Base-by-base conservation (phyloP, 2,888 invertebrate genomes). In the Dione vanillae region DNA sequence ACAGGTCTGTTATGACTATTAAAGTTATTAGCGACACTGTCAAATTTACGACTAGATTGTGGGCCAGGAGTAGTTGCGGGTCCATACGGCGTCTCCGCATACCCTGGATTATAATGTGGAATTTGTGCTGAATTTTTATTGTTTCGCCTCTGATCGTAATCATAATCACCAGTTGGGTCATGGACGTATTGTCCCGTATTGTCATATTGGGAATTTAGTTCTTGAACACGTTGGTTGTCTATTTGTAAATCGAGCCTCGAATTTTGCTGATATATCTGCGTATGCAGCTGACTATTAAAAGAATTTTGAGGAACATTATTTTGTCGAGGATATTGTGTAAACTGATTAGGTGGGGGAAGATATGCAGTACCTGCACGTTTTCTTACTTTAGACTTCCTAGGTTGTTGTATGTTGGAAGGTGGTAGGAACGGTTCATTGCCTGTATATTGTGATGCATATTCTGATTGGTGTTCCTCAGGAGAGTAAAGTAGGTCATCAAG, bases 281-380 rank as follows among this genome's bases (percentile, higher is more conserved):
- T 82, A 75, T 92, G 89, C 43, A 92, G 72, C 56, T 85, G 88
- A 65, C 80, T 79, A 72, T 80, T 82, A 69, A 91, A 92, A 40
- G 92, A 91, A 69, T 91, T 92, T 74, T 85, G 88, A 72, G 89
- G 89, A 69, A 89, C 79, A 70, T 85, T 84, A 45, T 87, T 84
- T 64, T 83, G 90, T 72, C 78, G 79, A 11, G 87, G 88, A 77
- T 93, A 93, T 74, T 90, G 91, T 10, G 86, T 85, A 77, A 85
- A 93, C 71, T 93, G 93, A 74, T 91, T 89, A 0, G 86, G 86
- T 14, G 93, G 93, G 19, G 93, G 93, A 9, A 93, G 83, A 74
- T 93, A 93, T 14, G 92, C 83, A 16, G 90, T 84, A n/a, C 93
- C 93, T 10, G 92, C 91, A 69, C 93, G 88, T 76, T 92, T 93